Conservation (phyloP, 2,888 invertebrate genomes). For the Copidosoma aretas region DNA sequence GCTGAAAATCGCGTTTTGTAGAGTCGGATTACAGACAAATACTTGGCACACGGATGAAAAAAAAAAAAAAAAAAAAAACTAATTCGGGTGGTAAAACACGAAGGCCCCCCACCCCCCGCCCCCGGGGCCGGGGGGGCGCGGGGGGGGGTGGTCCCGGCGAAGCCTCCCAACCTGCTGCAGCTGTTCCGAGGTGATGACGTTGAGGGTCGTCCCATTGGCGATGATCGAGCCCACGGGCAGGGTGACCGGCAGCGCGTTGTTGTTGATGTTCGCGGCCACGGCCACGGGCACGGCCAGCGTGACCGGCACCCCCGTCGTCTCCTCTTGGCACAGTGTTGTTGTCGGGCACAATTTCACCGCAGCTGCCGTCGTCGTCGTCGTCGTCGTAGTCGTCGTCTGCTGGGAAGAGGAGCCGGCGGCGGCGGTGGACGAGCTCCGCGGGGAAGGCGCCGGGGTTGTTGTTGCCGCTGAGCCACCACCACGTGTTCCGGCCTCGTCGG, state of each 20-base stretch:
- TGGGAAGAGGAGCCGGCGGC: constrained; percentile 39
- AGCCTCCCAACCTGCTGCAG: constrained; percentile 69
- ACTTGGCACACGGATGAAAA: too few species aligned
- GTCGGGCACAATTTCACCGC: too few species aligned
- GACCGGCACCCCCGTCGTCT: constrained; percentile 34
- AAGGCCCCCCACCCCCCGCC: too few species aligned
- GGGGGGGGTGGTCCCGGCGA: neutral
- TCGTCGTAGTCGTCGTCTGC: too few species aligned
- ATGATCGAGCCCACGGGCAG: constrained; percentile 83
- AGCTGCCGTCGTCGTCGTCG: too few species aligned
- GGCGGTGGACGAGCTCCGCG: constrained; percentile 57
- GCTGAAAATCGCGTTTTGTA: too few species aligned
- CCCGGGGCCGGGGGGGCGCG: too few species aligned
- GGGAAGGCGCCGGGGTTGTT: constrained; percentile 53
- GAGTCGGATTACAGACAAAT: too few species aligned
- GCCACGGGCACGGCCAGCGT: constrained; percentile 51
- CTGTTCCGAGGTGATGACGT: constrained; percentile 82
- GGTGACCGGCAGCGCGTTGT: constrained; percentile 68
- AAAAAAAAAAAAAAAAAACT: too few species aligned
- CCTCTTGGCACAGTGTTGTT: constrained; percentile 53
- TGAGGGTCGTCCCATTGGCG: constrained; percentile 77
- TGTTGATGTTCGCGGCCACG: constrained; percentile 54
- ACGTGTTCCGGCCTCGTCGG: constrained; percentile 49
- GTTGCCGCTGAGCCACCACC: neutral
- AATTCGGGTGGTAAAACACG: too few species aligned